Percentiles rank a stretch among this genome's conserved stretches.
Evolutionary conservation across 2,888 invertebrate species (phyloP).

Genomic region (Xestia ashworthii): DNA sequence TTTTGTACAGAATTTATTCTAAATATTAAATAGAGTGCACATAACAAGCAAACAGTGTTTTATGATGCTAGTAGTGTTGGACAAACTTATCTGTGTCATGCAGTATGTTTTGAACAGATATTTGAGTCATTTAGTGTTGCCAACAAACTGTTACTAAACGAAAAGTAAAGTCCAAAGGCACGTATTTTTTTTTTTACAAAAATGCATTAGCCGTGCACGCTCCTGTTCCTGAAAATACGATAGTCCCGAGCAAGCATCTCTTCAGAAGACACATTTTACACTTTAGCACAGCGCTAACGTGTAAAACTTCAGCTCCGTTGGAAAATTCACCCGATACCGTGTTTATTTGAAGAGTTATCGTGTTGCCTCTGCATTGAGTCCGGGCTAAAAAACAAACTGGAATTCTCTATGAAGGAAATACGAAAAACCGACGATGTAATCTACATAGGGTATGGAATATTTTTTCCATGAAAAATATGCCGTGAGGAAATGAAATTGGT

Average conservation of each 20-base stretch:
- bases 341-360: slow-evolving; percentile 56
- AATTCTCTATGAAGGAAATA: slow-evolving; percentile 33
- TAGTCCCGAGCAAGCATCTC: slow-evolving; percentile 45
- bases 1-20: background rate
- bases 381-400: slow-evolving; percentile 40
- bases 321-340: slow-evolving; percentile 50
- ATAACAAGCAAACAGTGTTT: slow-evolving; percentile 6
- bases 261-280: slow-evolving; percentile 59
- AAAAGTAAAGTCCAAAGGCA: background rate
- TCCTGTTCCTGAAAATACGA: slow-evolving; percentile 19
- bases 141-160: slow-evolving; percentile 6
- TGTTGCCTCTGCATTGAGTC: slow-evolving; percentile 29
- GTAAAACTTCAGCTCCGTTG: slow-evolving; percentile 47
- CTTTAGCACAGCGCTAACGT: slow-evolving; percentile 41
- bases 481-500: slow-evolving; percentile 8
- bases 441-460: slow-evolving; percentile 15
- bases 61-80: background rate
- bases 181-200: background rate
- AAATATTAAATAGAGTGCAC: background rate
- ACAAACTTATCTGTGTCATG: background rate
- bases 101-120: background rate
- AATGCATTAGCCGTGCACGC: slow-evolving; percentile 1
- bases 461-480: slow-evolving; percentile 44
- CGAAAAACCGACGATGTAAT: slow-evolving; percentile 38
- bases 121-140: background rate